phyloP scores from a whole-genome alignment of 2,113 vertebrate genomes.

The Dromaius novaehollandiae region DNA sequence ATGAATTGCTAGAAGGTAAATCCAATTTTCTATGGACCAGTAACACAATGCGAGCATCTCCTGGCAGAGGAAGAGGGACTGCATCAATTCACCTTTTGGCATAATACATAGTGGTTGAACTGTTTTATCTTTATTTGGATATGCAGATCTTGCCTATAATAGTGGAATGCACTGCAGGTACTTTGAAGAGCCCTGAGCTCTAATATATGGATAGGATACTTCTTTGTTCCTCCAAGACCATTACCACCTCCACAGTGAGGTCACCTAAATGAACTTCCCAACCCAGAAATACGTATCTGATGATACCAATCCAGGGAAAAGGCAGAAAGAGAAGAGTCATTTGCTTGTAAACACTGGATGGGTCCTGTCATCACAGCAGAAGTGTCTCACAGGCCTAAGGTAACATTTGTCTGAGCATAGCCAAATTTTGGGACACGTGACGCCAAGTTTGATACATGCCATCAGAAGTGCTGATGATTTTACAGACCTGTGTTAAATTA shows the following conservation, averaged over 20 bases:
- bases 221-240: neutral
- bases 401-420: neutral
- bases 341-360: neutral
- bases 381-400: neutral
- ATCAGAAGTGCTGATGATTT: neutral
- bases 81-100: fast-evolving
- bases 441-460: neutral
- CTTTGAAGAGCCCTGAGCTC: neutral
- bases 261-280: neutral
- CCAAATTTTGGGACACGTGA: neutral
- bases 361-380: neutral
- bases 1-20: neutral
- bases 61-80: neutral
- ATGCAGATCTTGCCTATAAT: neutral
- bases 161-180: neutral
- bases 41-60: neutral
- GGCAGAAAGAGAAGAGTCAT: neutral
- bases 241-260: neutral
- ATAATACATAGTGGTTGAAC: neutral
- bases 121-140: neutral
- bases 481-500: neutral
- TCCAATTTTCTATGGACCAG: neutral
- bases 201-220: neutral
- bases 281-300: neutral
- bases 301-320: neutral